A percentile compares a stretch with the other conserved stretches of the same genome.
These are phyloP conservation scores for Barbus barbus DNA, from an alignment of 2,113 vertebrate genomes.

Conservation along the genomic window DNA sequence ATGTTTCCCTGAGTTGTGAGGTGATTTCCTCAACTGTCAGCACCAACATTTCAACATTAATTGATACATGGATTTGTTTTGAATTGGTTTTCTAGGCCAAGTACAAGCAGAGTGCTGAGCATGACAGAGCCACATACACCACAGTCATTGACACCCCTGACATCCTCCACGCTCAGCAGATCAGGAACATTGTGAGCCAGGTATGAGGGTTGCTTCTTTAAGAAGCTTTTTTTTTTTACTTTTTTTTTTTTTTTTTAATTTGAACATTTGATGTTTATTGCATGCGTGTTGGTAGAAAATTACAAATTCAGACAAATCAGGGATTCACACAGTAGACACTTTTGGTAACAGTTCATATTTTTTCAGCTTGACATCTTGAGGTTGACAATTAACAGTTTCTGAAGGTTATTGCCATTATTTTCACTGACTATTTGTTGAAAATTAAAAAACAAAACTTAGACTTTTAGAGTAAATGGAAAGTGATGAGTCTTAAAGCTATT, in stretches of 20 bases:
- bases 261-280: not conserved
- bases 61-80: not conserved
- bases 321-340: not conserved
- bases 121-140: conserved; percentile 92
- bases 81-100: conserved; percentile 77
- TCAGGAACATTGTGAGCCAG: conserved; percentile 94
- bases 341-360: not conserved
- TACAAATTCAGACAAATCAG: no score
- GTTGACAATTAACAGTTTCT: not conserved
- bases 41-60: not conserved
- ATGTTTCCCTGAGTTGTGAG: not conserved
- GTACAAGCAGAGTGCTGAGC: conserved; percentile 94
- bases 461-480: no score
- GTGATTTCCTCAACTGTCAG: not conserved
- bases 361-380: not conserved
- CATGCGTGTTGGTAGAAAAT: not conserved
- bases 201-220: conserved; percentile 66
- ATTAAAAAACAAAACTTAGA: no score
- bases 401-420: not conserved
- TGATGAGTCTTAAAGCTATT: not conserved
- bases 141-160: conserved; percentile 96
- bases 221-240: no score
- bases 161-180: conserved; percentile 97
- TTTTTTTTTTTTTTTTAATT: no score
- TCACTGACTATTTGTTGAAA: no score